Percentiles rank a stretch among this genome's conserved stretches.
These are phyloP conservation scores for Brachypalpus laphriformis DNA, from an alignment of 2,888 invertebrate genomes.

Conservation along the genomic window DNA sequence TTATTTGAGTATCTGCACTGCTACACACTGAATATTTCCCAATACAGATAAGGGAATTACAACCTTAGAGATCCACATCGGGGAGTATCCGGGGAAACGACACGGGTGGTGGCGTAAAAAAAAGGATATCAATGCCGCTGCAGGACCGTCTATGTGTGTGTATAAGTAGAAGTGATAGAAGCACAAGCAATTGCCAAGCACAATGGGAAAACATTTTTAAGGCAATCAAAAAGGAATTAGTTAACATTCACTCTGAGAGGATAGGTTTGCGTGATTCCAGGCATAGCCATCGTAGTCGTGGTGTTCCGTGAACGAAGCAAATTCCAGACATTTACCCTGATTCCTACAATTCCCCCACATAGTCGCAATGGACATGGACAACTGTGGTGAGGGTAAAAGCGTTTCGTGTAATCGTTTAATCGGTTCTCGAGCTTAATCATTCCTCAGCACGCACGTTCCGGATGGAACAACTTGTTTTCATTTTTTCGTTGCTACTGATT, in stretches of 20 bases:
- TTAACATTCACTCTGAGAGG: slow-evolving; percentile 47
- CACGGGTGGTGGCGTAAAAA: background rate
- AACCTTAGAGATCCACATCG: slow-evolving; percentile 42
- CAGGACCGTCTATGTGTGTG: background rate
- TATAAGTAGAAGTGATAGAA: slow-evolving; percentile 14
- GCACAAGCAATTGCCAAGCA: slow-evolving; percentile 26
- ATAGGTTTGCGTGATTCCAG: slow-evolving; percentile 64
- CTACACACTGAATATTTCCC: slow-evolving; percentile 41
- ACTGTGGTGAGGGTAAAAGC: slow-evolving; percentile 23
- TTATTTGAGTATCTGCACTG: slow-evolving; percentile 49
- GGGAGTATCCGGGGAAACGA: slow-evolving; percentile 11
- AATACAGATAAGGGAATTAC: slow-evolving; percentile 59
- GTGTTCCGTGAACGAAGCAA: slow-evolving; percentile 30
- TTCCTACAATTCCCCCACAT: slow-evolving; percentile 19
- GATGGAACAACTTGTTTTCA: slow-evolving; percentile 46
- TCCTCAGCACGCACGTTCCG: slow-evolving; percentile 60
- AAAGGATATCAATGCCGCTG: slow-evolving; percentile 27
- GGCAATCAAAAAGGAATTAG: slow-evolving; percentile 73
- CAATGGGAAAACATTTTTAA: slow-evolving; percentile 62
- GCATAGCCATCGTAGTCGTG: slow-evolving; percentile 35
- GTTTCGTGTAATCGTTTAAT: slow-evolving; percentile 63
- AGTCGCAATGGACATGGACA: slow-evolving; percentile 5
- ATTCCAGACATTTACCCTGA: slow-evolving; percentile 61
- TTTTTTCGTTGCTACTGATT: slow-evolving; percentile 24
- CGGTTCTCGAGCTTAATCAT: slow-evolving; percentile 63